A percentile compares a stretch with the other conserved stretches of the same genome.
These are phyloP conservation scores for Fistularia tabacaria DNA, from an alignment of 2,797 vertebrate genomes.

Conservation along the genomic window DNA sequence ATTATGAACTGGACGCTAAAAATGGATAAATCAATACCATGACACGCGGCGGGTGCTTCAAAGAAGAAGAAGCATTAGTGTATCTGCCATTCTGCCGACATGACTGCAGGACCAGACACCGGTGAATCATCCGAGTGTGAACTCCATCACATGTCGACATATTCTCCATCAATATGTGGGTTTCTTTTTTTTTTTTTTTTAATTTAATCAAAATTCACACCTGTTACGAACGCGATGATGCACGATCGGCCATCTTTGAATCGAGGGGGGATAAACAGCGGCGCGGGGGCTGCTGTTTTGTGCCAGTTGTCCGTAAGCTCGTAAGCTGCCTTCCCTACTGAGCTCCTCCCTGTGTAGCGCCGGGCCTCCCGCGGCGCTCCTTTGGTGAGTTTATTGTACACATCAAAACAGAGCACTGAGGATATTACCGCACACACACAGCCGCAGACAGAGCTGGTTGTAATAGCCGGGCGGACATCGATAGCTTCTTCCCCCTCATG, in stretches of 20 bases:
- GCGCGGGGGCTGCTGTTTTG: slow-evolving; percentile 42
- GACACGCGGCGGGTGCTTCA: slow-evolving; percentile 15
- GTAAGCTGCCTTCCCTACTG: slow-evolving; percentile 51
- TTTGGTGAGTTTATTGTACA: slow-evolving; percentile 56
- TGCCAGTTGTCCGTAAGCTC: slow-evolving; percentile 58
- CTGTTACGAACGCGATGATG: neutral
- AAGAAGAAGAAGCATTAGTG: neutral
- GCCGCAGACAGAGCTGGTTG: slow-evolving; percentile 25
- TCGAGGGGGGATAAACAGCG: slow-evolving; percentile 7
- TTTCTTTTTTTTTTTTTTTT: slow-evolving; percentile 21
- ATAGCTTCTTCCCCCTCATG: slow-evolving; percentile 10
- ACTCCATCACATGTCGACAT: neutral
- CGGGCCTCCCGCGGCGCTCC: slow-evolving; percentile 47
- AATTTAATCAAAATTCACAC: neutral
- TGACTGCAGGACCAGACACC: neutral
- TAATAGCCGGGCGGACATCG: slow-evolving; percentile 25
- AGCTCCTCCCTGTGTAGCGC: slow-evolving; percentile 42
- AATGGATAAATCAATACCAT: slow-evolving; percentile 11
- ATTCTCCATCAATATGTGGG: neutral
- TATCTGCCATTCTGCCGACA: neutral
- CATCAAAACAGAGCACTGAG: slow-evolving; percentile 51
- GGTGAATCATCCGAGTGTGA: slow-evolving; percentile 5
- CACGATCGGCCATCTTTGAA: slow-evolving; percentile 21
- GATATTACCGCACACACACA: slow-evolving; percentile 24
- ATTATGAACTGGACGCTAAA: slow-evolving; percentile 21